Evolutionary conservation across 2,888 invertebrate genomes (phyloP).

Genomic region (Hedychridium roseum): DNA sequence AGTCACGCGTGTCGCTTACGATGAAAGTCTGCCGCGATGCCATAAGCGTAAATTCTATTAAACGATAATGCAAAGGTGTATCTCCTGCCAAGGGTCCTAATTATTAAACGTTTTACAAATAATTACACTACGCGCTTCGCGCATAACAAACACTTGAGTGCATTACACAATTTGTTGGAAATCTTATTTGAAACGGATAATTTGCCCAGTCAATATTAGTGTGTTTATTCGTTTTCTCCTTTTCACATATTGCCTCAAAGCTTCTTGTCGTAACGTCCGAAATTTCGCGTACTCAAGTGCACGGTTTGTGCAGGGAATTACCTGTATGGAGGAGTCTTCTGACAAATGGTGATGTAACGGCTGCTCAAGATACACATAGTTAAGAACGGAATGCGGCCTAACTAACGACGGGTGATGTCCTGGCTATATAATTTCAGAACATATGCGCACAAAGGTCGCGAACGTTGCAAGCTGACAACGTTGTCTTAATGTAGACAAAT

Average conservation of each 20-base stretch:
- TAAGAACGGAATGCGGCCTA: constrained; percentile 44
- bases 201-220: constrained; percentile 9
- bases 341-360: constrained; percentile 47
- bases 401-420: constrained; percentile 47
- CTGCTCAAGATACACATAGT: constrained; percentile 53
- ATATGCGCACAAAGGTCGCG: constrained; percentile 29
- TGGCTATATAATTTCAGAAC: constrained; percentile 46
- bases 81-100: background rate
- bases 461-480: constrained; percentile 31
- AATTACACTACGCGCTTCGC: too few relatives aligned
- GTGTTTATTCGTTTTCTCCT: constrained; percentile 12
- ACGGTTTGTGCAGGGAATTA: constrained; percentile 36
- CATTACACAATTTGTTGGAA: too few relatives aligned
- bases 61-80: background rate
- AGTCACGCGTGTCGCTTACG: constrained; percentile 38
- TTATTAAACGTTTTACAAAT: constrained; percentile 7
- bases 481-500: constrained; percentile 62
- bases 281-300: constrained; percentile 23
- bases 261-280: constrained; percentile 17
- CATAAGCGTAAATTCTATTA: background rate
- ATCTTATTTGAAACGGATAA: background rate
- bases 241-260: constrained; percentile 15
- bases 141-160: too few relatives aligned
- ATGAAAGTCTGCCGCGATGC: constrained; percentile 22
- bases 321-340: constrained; percentile 36